phyloP scores from a whole-genome alignment of 2,113 vertebrate genomes.

The Ancistrus triradiatus region DNA sequence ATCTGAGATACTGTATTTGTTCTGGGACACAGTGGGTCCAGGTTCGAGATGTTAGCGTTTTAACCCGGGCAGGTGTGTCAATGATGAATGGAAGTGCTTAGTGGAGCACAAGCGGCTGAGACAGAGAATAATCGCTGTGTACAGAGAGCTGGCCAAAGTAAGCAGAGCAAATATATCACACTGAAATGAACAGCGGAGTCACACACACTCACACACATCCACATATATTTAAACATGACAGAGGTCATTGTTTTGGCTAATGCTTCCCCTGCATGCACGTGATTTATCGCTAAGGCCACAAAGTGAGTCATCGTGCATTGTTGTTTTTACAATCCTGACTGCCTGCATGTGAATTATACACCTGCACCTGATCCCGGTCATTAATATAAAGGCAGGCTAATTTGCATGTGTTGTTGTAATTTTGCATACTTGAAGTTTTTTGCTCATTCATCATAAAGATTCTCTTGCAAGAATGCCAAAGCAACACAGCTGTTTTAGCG shows the following conservation, averaged over 20 bases:
- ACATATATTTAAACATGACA: conserved; percentile 58
- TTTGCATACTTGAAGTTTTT: conserved; percentile 12
- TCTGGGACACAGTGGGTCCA: background rate
- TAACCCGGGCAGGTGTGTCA: conserved; percentile 67
- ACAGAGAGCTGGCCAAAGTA: conserved; percentile 61
- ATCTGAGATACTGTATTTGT: background rate
- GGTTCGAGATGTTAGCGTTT: conserved; percentile 19
- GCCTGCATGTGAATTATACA: conserved; percentile 39
- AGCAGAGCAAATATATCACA: conserved; percentile 67
- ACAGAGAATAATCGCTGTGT: conserved; percentile 74
- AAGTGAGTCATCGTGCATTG: conserved; percentile 51
- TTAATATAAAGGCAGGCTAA: conserved; percentile 30
- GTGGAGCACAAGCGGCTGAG: conserved; percentile 67
- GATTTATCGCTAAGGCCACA: conserved; percentile 52
- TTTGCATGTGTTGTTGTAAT: conserved; percentile 41
- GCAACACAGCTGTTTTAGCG: too few relatives aligned
- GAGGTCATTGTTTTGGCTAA: conserved; percentile 40
- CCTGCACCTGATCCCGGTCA: conserved; percentile 28
- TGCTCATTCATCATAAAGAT: conserved; percentile 30
- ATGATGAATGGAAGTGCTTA: conserved; percentile 74
- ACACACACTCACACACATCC: conserved; percentile 56
- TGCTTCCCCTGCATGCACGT: conserved; percentile 5
- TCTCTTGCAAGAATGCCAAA: too few relatives aligned
- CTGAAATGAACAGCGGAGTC: conserved; percentile 54
- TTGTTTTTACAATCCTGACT: conserved; percentile 39